Base-by-base conservation (phyloP, 2,888 invertebrate species). In the Cephalotes varians region DNA sequence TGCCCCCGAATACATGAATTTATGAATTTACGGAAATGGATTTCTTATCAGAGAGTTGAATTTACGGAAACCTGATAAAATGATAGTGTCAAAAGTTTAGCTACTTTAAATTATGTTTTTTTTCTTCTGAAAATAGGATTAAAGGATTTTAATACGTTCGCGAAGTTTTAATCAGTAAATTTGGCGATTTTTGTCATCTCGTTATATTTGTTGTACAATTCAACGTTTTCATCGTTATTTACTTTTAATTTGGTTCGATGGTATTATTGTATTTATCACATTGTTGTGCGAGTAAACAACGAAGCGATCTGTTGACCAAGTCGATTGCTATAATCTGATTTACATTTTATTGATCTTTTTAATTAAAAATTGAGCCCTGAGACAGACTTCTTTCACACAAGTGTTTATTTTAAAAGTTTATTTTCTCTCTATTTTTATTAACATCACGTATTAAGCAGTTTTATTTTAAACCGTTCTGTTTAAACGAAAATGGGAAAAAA, bases 151-250 rank as follows among this genome's bases (percentile, higher is more conserved):
- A 37, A 12, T 40, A 67, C n/a, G 21, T 28, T 65, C 21, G 21
- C 21, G 15, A 40, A 40, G 31, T 51, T 64, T 65, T 2, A 34
- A 51, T 37, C 49, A 34, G 0, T 25, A 3, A 51, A 40, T 37
- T 12, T 51, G 12, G 25, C 18, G 10, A 40, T 37, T 51, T 37
- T 40, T 0, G 15, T 34, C 40, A 5, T 56, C 15, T 31, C 25
- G 25, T 49, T 73, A n/a, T 37, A 37, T 7, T 28, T 40, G 25
- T 76, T 15, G 25, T 7, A 31, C 6, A 31, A 34, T 25, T 44
- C 54, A 71, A 77, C 31, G n/a, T 62, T 77, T 37, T 54, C 21
- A 71, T 69, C 44, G 72, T 81, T 81, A 77, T 83, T 83, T 81
- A 56, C 47, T 34, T 54, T 83, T 79, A 73, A 83, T 85, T 81